These are phyloP conservation scores for Tetranychus urticae DNA, from an alignment of 1,140 invertebrate species.

Conservation along the genomic window DNA sequence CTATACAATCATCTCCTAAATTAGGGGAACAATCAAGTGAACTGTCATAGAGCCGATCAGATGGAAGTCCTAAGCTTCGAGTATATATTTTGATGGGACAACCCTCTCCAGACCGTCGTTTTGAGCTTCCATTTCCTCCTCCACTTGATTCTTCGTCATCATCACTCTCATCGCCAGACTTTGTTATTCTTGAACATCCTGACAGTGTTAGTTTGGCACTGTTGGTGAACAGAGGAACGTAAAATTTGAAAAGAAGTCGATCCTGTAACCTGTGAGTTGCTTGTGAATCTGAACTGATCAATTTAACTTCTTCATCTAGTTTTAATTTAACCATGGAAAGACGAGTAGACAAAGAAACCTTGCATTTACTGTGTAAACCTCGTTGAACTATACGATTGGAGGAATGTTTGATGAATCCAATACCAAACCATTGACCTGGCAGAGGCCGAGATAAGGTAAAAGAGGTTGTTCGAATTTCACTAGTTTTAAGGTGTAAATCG, in stretches of 20 bases:
- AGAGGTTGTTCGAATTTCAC: constrained; percentile 1
- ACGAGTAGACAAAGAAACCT: neutral
- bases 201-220: neutral
- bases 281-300: neutral
- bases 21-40: too few species aligned
- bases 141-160: neutral
- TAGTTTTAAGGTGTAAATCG: constrained; percentile 8
- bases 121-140: too few species aligned
- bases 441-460: constrained; percentile 24
- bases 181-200: neutral
- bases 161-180: neutral
- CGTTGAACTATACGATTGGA: neutral
- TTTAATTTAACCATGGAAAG: neutral
- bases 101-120: too few species aligned
- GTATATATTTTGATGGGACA: too few species aligned
- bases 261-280: neutral
- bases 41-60: too few species aligned
- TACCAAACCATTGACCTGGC: constrained; percentile 50
- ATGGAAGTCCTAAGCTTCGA: too few species aligned
- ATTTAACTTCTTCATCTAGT: neutral
- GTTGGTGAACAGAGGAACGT: neutral
- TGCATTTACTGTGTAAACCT: neutral
- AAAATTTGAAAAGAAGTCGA: neutral
- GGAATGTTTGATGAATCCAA: constrained; percentile 22
- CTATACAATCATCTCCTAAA: neutral